A percentile compares a stretch with the other conserved stretches of the same genome.
Evolutionary conservation across 2,888 invertebrate species (phyloP).

Genomic region (Drosophila diplacantha): DNA sequence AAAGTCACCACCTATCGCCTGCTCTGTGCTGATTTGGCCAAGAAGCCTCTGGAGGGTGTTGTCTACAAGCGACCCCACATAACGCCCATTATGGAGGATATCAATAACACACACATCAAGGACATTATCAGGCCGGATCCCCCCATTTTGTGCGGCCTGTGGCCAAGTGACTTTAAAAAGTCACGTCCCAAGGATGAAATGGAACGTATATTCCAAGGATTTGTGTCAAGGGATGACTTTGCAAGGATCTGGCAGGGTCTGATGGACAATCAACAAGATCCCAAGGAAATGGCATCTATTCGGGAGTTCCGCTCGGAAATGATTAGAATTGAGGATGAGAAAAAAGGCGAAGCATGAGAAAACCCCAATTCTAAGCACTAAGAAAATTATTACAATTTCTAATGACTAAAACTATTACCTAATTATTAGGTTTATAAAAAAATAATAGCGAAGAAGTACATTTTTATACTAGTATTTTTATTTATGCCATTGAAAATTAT

Average conservation of each 20-base stretch:
- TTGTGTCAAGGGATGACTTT: constrained; percentile 5
- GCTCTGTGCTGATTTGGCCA: constrained; percentile 13
- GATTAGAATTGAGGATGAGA: constrained; percentile 9
- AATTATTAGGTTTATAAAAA: neutral
- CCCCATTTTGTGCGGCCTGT: neutral
- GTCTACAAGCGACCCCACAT: neutral
- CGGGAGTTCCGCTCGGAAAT: constrained; percentile 47
- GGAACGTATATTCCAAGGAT: constrained; percentile 5
- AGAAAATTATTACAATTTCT: neutral
- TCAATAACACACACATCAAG: constrained; percentile 3
- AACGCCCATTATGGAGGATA: constrained; percentile 3
- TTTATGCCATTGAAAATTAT: neutral
- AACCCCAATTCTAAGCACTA: neutral
- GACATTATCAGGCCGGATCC: constrained; percentile 6
- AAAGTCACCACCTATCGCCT: constrained; percentile 20
- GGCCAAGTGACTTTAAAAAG: constrained; percentile 16
- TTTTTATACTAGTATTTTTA: constrained; percentile 5
- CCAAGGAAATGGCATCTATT: constrained; percentile 19
- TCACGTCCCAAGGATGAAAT: constrained; percentile 10
- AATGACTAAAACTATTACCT: neutral
- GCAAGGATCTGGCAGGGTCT: constrained; percentile 13
- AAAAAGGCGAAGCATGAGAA: neutral
- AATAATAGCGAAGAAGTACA: neutral
- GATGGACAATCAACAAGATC: neutral
- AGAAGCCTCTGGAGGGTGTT: neutral